Base-by-base conservation (phyloP, 2,888 invertebrate species). In the Ormyrus nitidulus region DNA sequence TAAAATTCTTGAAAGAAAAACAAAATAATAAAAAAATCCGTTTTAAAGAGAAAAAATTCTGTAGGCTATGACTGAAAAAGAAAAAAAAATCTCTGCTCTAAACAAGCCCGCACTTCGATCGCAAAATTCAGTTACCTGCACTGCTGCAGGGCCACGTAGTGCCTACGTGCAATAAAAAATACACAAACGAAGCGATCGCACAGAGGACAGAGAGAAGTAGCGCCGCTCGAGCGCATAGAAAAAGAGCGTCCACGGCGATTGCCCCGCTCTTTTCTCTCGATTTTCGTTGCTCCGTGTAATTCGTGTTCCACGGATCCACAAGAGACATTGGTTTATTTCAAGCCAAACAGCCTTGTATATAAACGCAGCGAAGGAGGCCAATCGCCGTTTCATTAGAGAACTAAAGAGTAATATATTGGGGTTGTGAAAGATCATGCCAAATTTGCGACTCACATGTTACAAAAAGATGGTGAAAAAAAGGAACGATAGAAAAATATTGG, bases 81-180 rank as follows among this genome's bases (percentile, higher is more conserved):
- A 44, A 51, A 54, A 62, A 58, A 19, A 54, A 3, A 48, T 71
- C 71, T 71, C 51, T 48, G 19, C 11, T 46, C 10, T 68, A 61
- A 2, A 65, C 80, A 69, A 82, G 72, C 70, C 56, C 64, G 65
- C 65, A 70, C 48, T 76, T 84, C 81, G 80, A 80, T 68, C 80
- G 77, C 79, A 74, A 75, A 74, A 54, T 77, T 76, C 82, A 74
- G 11, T 10, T 83, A 86, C 83, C 85, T 86, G 84, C 83, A 84
- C 84, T 79, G 83, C 83, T 78, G 81, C 82, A 79, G 86, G 83
- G 81, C 83, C 84, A 80, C 85, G 84, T 83, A 84, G 84, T 76
- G 84, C 83, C 85, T 86, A 53, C 8, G 83, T 85, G 82, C 79
- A 84, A 84, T 84, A 75, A 77, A 85, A 83, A 85, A 83, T 77